Percentiles rank a stretch among this genome's conserved stretches.
Conservation (phyloP, 2,797 vertebrate species). For the Falco naumanni region DNA sequence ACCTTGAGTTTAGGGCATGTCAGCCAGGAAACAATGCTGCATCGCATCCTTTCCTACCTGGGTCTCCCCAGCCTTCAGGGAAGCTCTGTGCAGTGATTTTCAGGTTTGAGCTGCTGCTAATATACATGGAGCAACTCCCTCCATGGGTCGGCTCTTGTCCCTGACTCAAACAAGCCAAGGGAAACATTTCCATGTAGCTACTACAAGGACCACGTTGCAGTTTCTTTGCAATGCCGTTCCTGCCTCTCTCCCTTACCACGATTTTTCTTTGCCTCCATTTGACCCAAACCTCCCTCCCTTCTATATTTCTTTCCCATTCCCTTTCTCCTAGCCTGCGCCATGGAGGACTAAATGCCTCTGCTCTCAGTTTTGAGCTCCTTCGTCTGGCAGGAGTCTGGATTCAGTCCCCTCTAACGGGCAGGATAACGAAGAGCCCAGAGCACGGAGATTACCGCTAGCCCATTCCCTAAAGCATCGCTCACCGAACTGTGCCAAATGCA, state of each 20-base stretch:
- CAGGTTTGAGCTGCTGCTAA: background rate
- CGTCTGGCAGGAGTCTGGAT: background rate
- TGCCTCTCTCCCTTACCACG: background rate
- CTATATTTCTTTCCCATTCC: background rate
- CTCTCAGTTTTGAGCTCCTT: background rate
- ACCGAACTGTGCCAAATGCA: background rate
- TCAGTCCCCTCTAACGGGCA: background rate
- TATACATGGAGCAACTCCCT: background rate
- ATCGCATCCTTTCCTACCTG: background rate
- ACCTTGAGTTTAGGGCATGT: background rate
- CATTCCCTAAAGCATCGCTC: background rate
- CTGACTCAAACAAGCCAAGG: background rate
- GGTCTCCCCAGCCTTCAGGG: background rate
- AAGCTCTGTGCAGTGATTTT: background rate
- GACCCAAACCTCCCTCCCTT: background rate
- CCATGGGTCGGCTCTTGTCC: rapidly evolving
- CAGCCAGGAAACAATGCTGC: rapidly evolving
- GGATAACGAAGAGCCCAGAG: background rate
- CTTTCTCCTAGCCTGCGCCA: background rate
- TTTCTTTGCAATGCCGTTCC: background rate
- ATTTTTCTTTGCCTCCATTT: background rate
- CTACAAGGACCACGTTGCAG: background rate
- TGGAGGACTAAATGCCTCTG: background rate
- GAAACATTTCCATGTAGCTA: background rate
- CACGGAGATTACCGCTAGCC: background rate